Evolutionary conservation across 2,888 invertebrate species (phyloP), one percentile per base, ranked within the genome.

Genomic region (Calameuta filiformis): DNA sequence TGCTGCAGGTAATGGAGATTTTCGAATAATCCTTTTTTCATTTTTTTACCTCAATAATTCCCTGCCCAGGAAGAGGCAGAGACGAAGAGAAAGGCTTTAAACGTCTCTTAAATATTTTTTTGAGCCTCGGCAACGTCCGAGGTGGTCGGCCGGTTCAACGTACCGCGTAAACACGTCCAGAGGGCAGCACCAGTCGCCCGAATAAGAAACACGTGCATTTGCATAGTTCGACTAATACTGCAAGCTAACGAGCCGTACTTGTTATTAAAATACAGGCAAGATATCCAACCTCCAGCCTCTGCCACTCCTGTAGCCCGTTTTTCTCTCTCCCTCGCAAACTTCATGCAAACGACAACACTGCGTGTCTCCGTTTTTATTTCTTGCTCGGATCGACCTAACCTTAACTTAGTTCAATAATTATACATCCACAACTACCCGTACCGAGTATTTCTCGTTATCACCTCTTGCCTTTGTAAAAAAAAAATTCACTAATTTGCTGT

Each of bases 61-160:
- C 23, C 0, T 15, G 1, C 9, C 2, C 0, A 56, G 2, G 9
- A 56, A 56, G 9, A 2, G 56, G 23, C 0, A 9, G 23, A 9
- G 56, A 56, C 56, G 1, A 23, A 23, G 9, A 9, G 15, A 56
- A 56, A 23, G 56, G 23, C 56, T 56, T 23, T 9, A 56, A 56
- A 56, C 23, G 9, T 23, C 2, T 56, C 23, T 56, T 23, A 23
- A 56, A 9, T 23, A 23, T 56, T 2, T 56, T 56, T 23, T 56
- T 2, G 9, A 56, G 23, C 23, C 23, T 23, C 6, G 56, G 2
- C 56, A 56, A 56, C 2, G 2, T 6, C 0, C 56, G 56, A 56
- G 56, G 56, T 56, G 56, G 56, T 11, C 37, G 37, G 12, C 11
- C 40, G 40, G 23, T 40, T 40, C 23, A 9, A 56, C 23, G 56